Evolutionary conservation across 2,888 invertebrate genomes (phyloP), one percentile per base, ranked within the genome.

Genomic region (Ernsta delagoae): DNA sequence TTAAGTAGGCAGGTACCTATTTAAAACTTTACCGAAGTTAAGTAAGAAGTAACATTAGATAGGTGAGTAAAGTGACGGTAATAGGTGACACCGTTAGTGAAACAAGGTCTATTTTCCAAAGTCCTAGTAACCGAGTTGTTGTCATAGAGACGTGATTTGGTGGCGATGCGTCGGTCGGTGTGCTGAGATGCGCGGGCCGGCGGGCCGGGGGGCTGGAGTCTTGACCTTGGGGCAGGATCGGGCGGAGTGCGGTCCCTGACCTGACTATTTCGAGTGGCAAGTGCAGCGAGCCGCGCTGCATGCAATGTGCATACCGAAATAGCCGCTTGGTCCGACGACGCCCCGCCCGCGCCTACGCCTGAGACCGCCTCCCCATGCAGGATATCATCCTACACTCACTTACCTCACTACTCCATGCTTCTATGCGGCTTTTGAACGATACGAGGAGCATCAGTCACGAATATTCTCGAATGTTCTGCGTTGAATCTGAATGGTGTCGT

Each of bases 241-340:
- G 85, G 84, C 89, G 86, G 84, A 79, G 85, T 83, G 87, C 92
- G 92, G 92, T 92, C 92, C 92, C 92, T 92, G 92, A 92, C 92
- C 92, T 92, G 92, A 90, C 92, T 92, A 92, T 92, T 92, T 92
- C 90, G 86, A 92, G 92, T 92, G 89, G 93, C 92, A 91, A 92
- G 92, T 92, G 92, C 90, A 89, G 80, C 78, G 81, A 77, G 82
- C 85, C 81, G 82, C 84, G 86, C 89, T 84, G 90, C 90, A 87
- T 91, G 91, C 92, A 93, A 92, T 93, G 92, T 92, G 93, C 92
- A 92, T 93, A 92, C 93, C 90, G 91, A 92, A 93, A 93, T 93
- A 93, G 90, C 90, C 87, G 87, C 86, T 85, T 81, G 85, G 24
- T 24, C 78, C 80, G 24, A 24, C 80, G 76, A 77, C 83, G 83